Conservation (phyloP, 2,113 vertebrate species). For the Vicugna pacos region DNA sequence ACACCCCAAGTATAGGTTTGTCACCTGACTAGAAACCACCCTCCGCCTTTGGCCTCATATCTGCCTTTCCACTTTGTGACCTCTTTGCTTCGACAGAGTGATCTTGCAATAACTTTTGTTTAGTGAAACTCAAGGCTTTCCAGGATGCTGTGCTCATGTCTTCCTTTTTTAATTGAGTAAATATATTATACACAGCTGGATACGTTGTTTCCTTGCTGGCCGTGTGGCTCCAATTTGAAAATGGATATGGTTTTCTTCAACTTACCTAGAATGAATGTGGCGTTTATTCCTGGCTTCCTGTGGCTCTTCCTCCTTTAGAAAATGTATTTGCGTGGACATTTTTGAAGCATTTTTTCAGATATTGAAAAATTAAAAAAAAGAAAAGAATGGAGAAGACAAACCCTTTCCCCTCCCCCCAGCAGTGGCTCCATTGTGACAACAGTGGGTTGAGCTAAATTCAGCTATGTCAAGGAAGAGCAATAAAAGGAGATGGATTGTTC, state of each 20-base stretch:
- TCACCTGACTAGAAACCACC: neutral
- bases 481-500: slow-evolving; percentile 93
- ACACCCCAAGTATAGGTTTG: neutral
- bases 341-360: slow-evolving; percentile 65
- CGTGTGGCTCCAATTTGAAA: slow-evolving; percentile 83
- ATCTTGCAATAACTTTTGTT: slow-evolving; percentile 66
- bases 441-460: slow-evolving; percentile 88
- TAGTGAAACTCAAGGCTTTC: slow-evolving; percentile 68
- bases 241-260: slow-evolving; percentile 80
- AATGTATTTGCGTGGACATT: slow-evolving; percentile 62
- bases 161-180: slow-evolving; percentile 84
- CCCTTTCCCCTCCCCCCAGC: slow-evolving; percentile 72
- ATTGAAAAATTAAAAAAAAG: slow-evolving; percentile 11
- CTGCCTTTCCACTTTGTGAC: neutral
- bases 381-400: neutral
- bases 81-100: neutral
- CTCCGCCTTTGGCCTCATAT: neutral
- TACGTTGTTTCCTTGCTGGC: slow-evolving; percentile 83
- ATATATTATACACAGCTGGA: slow-evolving; percentile 85
- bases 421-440: slow-evolving; percentile 86
- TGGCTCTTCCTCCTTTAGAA: slow-evolving; percentile 75
- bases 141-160: slow-evolving; percentile 67
- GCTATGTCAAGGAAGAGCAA: slow-evolving; percentile 88
- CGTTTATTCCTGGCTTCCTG: slow-evolving; percentile 82
- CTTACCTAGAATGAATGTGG: slow-evolving; percentile 71